Conservation (phyloP, 2,113 vertebrate genomes). For the Perca fluviatilis region DNA sequence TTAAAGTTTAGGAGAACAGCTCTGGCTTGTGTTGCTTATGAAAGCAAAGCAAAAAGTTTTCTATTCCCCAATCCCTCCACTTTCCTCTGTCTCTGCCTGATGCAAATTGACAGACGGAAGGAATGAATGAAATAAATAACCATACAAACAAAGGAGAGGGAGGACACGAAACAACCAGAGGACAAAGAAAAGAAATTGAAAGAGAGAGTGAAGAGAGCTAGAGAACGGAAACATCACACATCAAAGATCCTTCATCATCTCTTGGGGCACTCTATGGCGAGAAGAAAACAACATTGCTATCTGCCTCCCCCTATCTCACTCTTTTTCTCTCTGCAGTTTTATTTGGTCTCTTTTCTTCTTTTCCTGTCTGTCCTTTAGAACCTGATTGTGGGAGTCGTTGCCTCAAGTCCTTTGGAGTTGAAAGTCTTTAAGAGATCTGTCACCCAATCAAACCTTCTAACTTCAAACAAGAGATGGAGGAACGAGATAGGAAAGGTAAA, state of each 20-base stretch:
- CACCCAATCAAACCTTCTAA: constrained; percentile 51
- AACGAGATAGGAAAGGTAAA: constrained; percentile 43
- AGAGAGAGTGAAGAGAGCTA: constrained; percentile 42
- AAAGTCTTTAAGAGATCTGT: constrained; percentile 71
- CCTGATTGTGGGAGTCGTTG: constrained; percentile 62
- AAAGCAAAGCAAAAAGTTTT: constrained; percentile 60
- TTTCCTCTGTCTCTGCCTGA: constrained; percentile 58
- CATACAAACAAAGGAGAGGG: constrained; percentile 65
- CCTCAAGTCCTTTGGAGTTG: constrained; percentile 72
- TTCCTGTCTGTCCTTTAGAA: constrained; percentile 63
- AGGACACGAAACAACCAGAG: constrained; percentile 70
- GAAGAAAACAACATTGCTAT: constrained; percentile 74
- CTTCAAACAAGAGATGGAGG: constrained; percentile 71
- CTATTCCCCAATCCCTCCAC: constrained; percentile 61
- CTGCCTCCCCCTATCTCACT: constrained; percentile 48
- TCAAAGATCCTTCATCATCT: constrained; percentile 80
- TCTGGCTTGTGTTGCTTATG: constrained; percentile 38
- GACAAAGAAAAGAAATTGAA: constrained; percentile 45
- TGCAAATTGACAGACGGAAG: constrained; percentile 75
- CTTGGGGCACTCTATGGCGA: constrained; percentile 66
- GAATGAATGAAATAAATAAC: constrained; percentile 74
- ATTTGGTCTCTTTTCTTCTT: constrained; percentile 56
- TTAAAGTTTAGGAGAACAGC: constrained; percentile 42
- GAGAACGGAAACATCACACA: constrained; percentile 69
- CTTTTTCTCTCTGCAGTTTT: constrained; percentile 49